These are phyloP conservation scores for Caenorhabditis imperialis DNA, from an alignment of 2,888 invertebrate genomes.

Conservation along the genomic window DNA sequence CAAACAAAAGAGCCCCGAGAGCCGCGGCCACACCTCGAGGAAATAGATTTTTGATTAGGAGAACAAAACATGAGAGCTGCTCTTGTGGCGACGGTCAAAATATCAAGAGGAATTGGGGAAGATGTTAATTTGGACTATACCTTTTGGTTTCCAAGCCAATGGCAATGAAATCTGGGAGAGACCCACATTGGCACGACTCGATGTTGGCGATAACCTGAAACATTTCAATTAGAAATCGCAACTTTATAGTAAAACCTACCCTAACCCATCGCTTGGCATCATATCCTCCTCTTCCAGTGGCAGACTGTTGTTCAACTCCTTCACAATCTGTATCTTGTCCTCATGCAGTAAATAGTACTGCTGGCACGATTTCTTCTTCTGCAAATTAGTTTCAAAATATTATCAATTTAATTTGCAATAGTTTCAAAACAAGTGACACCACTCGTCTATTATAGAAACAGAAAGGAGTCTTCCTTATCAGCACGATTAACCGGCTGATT, in stretches of 20 bases:
- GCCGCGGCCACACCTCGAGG: conserved; percentile 22
- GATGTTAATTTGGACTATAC: conserved; percentile 11
- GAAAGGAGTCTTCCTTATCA: conserved; percentile 6
- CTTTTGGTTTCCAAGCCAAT: conserved; percentile 64
- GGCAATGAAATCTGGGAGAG: conserved; percentile 66
- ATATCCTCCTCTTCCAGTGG: conserved; percentile 50
- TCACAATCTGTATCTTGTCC: conserved; percentile 57
- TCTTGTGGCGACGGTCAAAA: neutral
- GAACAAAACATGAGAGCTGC: too few species aligned
- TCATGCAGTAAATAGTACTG: conserved; percentile 52
- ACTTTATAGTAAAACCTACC: conserved; percentile 17
- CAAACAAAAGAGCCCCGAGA: conserved; percentile 35
- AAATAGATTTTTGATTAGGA: too few species aligned
- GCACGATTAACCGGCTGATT: conserved; percentile 9
- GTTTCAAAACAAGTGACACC: neutral
- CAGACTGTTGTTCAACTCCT: conserved; percentile 50
- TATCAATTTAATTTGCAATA: too few species aligned
- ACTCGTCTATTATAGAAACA: neutral
- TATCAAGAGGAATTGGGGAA: too few species aligned
- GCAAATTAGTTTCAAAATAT: conserved; percentile 12
- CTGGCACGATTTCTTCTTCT: conserved; percentile 54
- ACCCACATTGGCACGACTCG: conserved; percentile 59
- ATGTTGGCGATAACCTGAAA: conserved; percentile 51
- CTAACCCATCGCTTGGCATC: conserved; percentile 35
- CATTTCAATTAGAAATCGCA: neutral